phyloP scores from a whole-genome alignment of 2,888 invertebrate species.

The Petrolisthes cinctipes region DNA sequence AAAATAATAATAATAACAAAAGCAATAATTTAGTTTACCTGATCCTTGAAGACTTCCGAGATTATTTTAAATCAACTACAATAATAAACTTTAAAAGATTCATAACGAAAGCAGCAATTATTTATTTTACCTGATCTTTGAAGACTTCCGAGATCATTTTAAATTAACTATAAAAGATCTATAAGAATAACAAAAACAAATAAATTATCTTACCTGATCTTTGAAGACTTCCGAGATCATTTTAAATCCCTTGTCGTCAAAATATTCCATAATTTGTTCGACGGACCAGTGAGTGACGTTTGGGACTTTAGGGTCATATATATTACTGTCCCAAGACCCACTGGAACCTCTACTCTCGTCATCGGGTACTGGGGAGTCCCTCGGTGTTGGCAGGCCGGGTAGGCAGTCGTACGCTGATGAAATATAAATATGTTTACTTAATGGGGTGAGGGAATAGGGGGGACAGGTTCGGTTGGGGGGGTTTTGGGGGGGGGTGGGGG shows the following conservation, averaged over 20 bases:
- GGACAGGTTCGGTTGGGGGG: too few relatives aligned
- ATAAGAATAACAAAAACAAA: too few relatives aligned
- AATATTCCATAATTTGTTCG: constrained; percentile 85
- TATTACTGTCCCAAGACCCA: constrained; percentile 57
- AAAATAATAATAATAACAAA: too few relatives aligned
- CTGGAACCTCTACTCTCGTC: constrained; percentile 62
- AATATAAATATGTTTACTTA: too few relatives aligned
- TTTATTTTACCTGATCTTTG: too few relatives aligned
- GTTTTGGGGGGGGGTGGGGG: too few relatives aligned
- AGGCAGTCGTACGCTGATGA: constrained; percentile 55
- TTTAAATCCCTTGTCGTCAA: constrained; percentile 80
- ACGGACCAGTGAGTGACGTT: constrained; percentile 86
- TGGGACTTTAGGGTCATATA: constrained; percentile 74
- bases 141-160: too few relatives aligned
- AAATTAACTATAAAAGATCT: too few relatives aligned
- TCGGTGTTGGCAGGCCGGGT: constrained; percentile 66
- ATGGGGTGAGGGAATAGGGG: too few relatives aligned
- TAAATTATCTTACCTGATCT: constrained; percentile 77
- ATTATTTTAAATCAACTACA: constrained; percentile 78
- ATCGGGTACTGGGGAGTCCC: constrained; percentile 61
- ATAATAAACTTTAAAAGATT: too few relatives aligned
- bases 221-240: constrained; percentile 82
- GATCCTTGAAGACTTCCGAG: constrained; percentile 84
- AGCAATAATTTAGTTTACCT: too few relatives aligned
- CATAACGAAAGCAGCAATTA: too few relatives aligned